phyloP scores from a whole-genome alignment of 2,113 vertebrate species.

The Platichthys stellatus region DNA sequence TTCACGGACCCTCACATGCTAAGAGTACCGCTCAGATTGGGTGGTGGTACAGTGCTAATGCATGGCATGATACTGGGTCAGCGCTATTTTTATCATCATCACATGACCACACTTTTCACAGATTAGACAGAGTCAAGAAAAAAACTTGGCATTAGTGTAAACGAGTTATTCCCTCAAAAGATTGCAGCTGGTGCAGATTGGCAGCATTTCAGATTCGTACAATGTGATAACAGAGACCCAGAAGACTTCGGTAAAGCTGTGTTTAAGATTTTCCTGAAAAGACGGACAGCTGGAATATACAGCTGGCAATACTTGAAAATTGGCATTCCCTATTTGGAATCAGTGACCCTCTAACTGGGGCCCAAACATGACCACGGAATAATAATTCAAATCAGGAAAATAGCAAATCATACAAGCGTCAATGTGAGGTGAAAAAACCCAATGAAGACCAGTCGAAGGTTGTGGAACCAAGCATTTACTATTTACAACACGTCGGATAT shows the following conservation, averaged over 20 bases:
- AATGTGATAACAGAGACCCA: not conserved
- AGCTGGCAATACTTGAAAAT: conserved; percentile 16
- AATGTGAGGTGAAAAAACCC: not conserved
- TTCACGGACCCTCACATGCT: conserved; percentile 31
- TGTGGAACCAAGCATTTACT: not conserved
- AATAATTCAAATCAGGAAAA: not conserved
- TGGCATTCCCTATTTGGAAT: not conserved
- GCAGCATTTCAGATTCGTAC: conserved; percentile 8
- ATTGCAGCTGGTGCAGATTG: conserved; percentile 9
- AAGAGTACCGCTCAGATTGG: conserved; percentile 36
- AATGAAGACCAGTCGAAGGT: not conserved
- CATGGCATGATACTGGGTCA: not conserved
- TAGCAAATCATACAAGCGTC: not conserved
- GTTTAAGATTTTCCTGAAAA: not conserved
- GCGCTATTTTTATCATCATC: conserved; percentile 19
- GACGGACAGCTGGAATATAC: conserved; percentile 3
- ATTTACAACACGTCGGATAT: not conserved
- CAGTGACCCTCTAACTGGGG: not conserved
- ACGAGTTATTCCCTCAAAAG: conserved; percentile 14
- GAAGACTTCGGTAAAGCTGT: conserved; percentile 14
- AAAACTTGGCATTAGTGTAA: not conserved
- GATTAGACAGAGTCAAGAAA: not conserved
- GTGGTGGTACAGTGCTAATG: conserved; percentile 6
- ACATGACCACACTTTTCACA: conserved; percentile 6
- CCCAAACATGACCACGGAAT: conserved; percentile 9